Conservation (phyloP, 2,113 vertebrate genomes). For the Pituophis catenifer region DNA sequence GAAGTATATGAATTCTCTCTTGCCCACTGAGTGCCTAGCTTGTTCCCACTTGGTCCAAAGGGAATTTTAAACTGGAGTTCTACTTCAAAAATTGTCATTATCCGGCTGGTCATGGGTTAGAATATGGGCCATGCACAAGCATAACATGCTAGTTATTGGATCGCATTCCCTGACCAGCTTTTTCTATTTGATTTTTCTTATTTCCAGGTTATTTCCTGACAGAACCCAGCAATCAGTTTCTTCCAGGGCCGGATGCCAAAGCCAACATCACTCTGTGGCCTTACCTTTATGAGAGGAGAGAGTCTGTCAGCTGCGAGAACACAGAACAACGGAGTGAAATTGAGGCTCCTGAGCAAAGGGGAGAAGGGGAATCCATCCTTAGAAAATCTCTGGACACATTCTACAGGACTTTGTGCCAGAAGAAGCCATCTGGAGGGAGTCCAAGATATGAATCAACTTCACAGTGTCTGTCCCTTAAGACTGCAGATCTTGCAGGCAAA, state of each 20-base stretch:
- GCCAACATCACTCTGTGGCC: slow-evolving; percentile 8
- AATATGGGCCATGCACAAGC: not conserved
- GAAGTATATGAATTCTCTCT: not conserved
- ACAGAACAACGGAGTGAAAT: not conserved
- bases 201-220: slow-evolving; percentile 46
- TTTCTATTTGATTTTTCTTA: not conserved
- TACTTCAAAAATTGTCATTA: not conserved
- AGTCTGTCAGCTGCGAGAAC: not conserved
- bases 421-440: slow-evolving; percentile 26
- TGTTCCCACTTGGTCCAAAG: too few species aligned
- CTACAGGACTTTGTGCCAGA: slow-evolving; percentile 58
- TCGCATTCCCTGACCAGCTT: not conserved
- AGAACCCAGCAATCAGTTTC: slow-evolving; percentile 47
- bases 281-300: slow-evolving; percentile 5
- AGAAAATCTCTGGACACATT: slow-evolving; percentile 67
- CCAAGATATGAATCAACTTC: slow-evolving; percentile 32
- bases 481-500: slow-evolving; percentile 52
- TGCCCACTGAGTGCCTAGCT: not conserved
- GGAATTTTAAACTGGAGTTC: not conserved
- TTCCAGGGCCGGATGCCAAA: slow-evolving; percentile 18
- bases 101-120: not conserved
- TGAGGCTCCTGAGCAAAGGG: not conserved
- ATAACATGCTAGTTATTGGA: not conserved
- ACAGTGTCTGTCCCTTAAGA: slow-evolving; percentile 58
- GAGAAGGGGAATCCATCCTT: slow-evolving; percentile 27